These are phyloP conservation scores for Knipowitschia caucasica DNA, from an alignment of 2,797 vertebrate genomes.

Conservation along the genomic window DNA sequence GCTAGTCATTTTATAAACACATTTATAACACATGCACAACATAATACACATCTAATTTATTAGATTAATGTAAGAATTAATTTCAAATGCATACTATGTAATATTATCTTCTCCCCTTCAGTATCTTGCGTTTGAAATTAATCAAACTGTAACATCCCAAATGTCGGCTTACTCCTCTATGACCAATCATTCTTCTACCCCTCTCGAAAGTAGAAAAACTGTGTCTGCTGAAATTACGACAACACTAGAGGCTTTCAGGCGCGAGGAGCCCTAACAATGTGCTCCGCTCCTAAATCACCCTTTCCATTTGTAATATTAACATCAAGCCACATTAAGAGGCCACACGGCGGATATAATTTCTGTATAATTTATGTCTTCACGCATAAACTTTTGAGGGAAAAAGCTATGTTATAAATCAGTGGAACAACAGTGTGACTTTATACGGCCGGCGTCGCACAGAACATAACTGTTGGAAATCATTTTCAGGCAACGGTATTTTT, in stretches of 20 bases:
- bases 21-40: no score
- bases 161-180: conserved; percentile 15
- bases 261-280: conserved; percentile 18
- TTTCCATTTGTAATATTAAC: conserved; percentile 49
- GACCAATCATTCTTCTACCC: conserved; percentile 16
- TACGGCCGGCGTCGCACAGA: conserved; percentile 38
- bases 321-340: conserved; percentile 45
- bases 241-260: conserved; percentile 39
- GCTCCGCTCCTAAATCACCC: conserved; percentile 14
- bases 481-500: conserved; percentile 49
- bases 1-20: no score
- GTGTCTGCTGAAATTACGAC: conserved; percentile 35
- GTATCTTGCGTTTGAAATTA: no score
- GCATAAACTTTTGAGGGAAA: conserved; percentile 48
- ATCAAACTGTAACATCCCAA: conserved; percentile 20
- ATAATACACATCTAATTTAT: no score
- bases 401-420: conserved; percentile 48
- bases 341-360: conserved; percentile 42
- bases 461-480: conserved; percentile 57
- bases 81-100: no score
- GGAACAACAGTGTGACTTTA: conserved; percentile 56
- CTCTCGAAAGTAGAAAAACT: conserved; percentile 18
- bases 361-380: conserved; percentile 55
- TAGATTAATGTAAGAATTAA: no score
- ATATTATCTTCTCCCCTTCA: no score